Evolutionary conservation across 2,797 vertebrate species (phyloP).

Genomic region (Chaunax sp.): DNA sequence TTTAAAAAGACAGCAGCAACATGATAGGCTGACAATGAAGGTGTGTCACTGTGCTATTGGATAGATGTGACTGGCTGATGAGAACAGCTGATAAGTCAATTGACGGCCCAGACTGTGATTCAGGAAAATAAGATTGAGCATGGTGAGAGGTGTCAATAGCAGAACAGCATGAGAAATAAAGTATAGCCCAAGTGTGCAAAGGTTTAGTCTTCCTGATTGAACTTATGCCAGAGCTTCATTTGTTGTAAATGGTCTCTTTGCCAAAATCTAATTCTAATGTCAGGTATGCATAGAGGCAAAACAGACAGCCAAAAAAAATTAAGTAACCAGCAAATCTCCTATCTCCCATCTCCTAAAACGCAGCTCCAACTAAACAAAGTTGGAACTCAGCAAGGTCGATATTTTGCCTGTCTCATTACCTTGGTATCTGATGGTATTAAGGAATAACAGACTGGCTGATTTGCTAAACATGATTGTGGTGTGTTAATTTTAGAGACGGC

Average conservation of each 20-base stretch:
- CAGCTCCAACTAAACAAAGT: slow-evolving; percentile 2
- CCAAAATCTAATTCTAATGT: slow-evolving; percentile 22
- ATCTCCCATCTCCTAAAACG: neutral
- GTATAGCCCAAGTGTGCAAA: too few species aligned
- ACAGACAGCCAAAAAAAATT: slow-evolving; percentile 5
- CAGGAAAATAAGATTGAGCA: too few species aligned
- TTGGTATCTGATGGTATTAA: neutral
- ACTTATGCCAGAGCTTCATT: too few species aligned
- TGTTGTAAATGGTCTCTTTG: neutral
- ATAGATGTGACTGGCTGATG: too few species aligned
- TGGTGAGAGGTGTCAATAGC: too few species aligned
- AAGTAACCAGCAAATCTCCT: neutral
- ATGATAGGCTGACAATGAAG: too few species aligned
- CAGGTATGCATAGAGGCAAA: slow-evolving; percentile 14
- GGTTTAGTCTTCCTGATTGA: too few species aligned
- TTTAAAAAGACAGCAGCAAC: too few species aligned
- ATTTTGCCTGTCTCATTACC: neutral
- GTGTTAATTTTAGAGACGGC: slow-evolving; percentile 25
- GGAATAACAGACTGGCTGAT: slow-evolving; percentile 7
- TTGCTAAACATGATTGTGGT: slow-evolving; percentile 17
- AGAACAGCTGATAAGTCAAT: too few species aligned
- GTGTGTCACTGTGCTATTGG: too few species aligned
- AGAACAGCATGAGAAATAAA: too few species aligned
- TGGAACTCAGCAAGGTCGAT: neutral
- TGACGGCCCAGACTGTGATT: too few species aligned